Percentiles rank a stretch among this genome's conserved stretches.
These are phyloP conservation scores for Crypturellus tataupa DNA, from an alignment of 2,797 vertebrate genomes.

Conservation along the genomic window DNA sequence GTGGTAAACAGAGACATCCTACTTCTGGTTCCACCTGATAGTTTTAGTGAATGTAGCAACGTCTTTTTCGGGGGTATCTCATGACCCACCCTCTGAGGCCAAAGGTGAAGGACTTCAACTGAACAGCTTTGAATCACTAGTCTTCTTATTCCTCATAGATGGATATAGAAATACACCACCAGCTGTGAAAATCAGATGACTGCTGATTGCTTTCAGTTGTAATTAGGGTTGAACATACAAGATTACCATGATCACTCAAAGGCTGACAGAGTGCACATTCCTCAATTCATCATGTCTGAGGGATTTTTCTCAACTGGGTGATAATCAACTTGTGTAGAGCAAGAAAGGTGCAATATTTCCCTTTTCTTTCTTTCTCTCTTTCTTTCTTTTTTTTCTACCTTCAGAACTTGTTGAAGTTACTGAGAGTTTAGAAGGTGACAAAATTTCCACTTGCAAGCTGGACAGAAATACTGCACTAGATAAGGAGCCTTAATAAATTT, in stretches of 20 bases:
- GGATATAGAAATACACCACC: background rate
- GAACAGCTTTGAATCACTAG: background rate
- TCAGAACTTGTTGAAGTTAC: background rate
- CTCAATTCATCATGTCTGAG: background rate
- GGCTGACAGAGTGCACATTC: background rate
- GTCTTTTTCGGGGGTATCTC: background rate
- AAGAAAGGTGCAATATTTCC: background rate
- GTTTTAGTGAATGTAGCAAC: background rate
- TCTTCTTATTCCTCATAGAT: background rate
- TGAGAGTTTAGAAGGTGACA: background rate
- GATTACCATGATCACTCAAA: background rate
- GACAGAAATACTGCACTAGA: background rate
- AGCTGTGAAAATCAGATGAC: background rate
- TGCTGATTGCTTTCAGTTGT: background rate
- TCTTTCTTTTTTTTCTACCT: accelerated
- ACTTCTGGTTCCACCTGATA: background rate
- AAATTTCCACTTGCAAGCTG: background rate
- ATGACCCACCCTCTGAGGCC: background rate
- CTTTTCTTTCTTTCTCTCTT: background rate
- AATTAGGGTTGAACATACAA: background rate
- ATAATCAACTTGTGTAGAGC: background rate
- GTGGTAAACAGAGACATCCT: background rate
- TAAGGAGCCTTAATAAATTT: background rate
- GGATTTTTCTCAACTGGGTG: background rate
- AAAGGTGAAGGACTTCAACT: background rate